Base-by-base conservation (phyloP, 2,113 vertebrate genomes). In the Ascaphus truei region DNA sequence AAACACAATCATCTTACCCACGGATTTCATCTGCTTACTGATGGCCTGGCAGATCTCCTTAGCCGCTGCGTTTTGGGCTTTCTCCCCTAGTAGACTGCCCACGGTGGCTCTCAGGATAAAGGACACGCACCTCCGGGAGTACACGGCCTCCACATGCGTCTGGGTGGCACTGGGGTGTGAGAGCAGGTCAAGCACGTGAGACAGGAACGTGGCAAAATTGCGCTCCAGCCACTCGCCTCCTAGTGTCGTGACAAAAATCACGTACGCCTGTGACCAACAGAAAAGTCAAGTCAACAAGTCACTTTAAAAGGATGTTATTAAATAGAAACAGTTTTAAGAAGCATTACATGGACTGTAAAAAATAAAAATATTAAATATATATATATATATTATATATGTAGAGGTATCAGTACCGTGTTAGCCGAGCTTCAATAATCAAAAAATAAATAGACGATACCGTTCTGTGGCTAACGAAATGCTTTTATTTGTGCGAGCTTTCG, bases 1-100 rank as follows among this genome's bases (percentile, higher is more conserved):
- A n/a, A n/a, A 47, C 7, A 47, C 2, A 20, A 22, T 47, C 7
- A 12, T 81, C 96, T 97, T 88, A 99, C 97, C 97, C 81, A 99
- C 95, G 81, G 95, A 93, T 88, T 95, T 98, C 96, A 98, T 99
- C 76, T 99, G 97, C 79, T 98, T 99, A 76, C 90, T 90, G 83
- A 99, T 98, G 74, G 97, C 97, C 84, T 98, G 96, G 81, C 97
- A 99, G 74, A 99, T 92, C 81, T 99, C 97, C 86, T 98, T 98
- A 71, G 94, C 96, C 52, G 96, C 96, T 31, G 97, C 97, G 68
- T 98, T 98, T 87, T 99, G 97, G 9, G 97, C 97, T 81, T 99
- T 99, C 80, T 99, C 97, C 1, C 97, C 96, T 0, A 99, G 84
- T 53, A 99, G 83, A 77, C 95, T 94, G 27, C 97, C 97, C 73